Percentiles rank a stretch among this genome's conserved stretches.
phyloP scores from a whole-genome alignment of 2,888 invertebrate genomes.

The Aleiodes leptofemur region DNA sequence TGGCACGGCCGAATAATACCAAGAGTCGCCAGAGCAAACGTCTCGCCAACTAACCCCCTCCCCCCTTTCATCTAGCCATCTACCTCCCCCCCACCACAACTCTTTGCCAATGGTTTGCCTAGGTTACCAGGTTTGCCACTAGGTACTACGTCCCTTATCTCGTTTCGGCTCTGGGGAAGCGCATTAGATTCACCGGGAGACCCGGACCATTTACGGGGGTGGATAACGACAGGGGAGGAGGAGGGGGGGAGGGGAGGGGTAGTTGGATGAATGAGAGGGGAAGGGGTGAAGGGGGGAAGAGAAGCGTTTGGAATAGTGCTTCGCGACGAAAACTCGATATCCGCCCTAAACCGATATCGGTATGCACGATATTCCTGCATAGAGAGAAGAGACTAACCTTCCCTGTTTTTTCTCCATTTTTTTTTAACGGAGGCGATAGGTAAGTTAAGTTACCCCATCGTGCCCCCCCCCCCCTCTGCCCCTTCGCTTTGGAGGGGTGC shows the following conservation, averaged over 20 bases:
- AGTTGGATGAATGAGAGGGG: slow-evolving; percentile 22
- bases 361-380: slow-evolving; percentile 35
- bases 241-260: neutral
- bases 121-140: slow-evolving; percentile 36
- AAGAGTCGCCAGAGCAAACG: slow-evolving; percentile 44
- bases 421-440: slow-evolving; percentile 3
- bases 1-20: slow-evolving; percentile 49
- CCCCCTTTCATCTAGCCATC: neutral
- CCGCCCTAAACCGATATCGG: slow-evolving; percentile 49
- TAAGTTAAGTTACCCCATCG: slow-evolving; percentile 28
- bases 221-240: slow-evolving; percentile 12
- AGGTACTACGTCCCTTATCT: slow-evolving; percentile 47
- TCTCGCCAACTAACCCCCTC: slow-evolving; percentile 51
- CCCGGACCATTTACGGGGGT: slow-evolving; percentile 36
- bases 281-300: slow-evolving; percentile 20
- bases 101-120: slow-evolving; percentile 37
- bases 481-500: too few species aligned
- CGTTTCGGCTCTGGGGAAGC: slow-evolving; percentile 38
- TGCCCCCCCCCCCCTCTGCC: too few species aligned
- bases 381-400: neutral
- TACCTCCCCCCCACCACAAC: neutral
- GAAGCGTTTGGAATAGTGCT: slow-evolving; percentile 47
- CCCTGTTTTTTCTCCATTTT: slow-evolving; percentile 6
- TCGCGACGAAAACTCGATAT: slow-evolving; percentile 55
- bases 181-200: slow-evolving; percentile 46